Evolutionary conservation across 2,888 invertebrate species (phyloP), one percentile per base, ranked within the genome.

Genomic region (Aleiodes testaceus): DNA sequence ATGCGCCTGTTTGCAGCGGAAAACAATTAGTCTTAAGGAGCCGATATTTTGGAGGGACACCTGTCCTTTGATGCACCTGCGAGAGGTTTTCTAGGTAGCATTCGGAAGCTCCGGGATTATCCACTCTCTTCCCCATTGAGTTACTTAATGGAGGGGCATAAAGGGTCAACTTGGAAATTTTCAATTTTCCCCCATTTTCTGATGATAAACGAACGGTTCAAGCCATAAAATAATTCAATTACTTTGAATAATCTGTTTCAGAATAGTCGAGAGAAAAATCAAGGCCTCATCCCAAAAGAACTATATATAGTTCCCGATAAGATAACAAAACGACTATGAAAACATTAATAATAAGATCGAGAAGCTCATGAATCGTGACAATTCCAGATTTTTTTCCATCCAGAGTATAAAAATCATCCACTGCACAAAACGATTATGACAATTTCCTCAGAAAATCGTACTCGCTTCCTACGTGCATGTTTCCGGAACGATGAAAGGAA

Each of bases 281-380:
- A 86, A 86, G 86, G 85, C 82, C 82, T 84, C 86, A 86, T 84
- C 84, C 85, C 81, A 83, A 80, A 79, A 79, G 79, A 74, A 75
- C 12, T 20, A 14, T 63, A 63, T 45, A 63, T n/a, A 22, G n/a
- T 20, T 12, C n/a, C 50, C 70, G 73, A 73, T 73, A 67, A 73
- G 73, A 73, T 73, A 73, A 73, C 18, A 45, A n/a, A n/a, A 63
- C 45, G 30, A 20, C 45, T 26, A 50, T 18, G 36, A 26, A 36
- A 52, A 3, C 12, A 36, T 42, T 30, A 66, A 63, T 61, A 66
- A 72, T 67, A 36, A 36, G 36, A 9, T 11, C 11, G 7, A 36
- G 9, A 6, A 6, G 9, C 11, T 36, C 36, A 11, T 36, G 1
- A 36, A 36, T 6, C 9, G 36, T 9, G 36, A 36, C 11, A 52